Conservation (phyloP, 2,797 vertebrate species). For the Typhlichthys subterraneus region DNA sequence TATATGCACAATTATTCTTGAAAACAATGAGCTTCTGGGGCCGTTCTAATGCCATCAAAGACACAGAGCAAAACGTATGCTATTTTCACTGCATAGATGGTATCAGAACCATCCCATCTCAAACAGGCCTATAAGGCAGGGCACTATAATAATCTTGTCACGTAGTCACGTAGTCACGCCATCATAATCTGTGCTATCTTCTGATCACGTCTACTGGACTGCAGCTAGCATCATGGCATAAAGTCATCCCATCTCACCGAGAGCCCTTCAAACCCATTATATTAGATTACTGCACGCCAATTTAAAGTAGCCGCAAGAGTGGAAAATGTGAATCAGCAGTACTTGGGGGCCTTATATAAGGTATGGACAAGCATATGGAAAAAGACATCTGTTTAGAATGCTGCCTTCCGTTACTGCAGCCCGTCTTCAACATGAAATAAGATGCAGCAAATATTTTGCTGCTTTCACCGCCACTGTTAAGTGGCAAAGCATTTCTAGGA, state of each 20-base stretch:
- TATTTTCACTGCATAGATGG: not conserved
- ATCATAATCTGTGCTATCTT: conserved; percentile 27
- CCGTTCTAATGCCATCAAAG: too few relatives aligned
- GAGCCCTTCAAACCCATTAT: conserved; percentile 39
- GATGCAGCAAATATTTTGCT: conserved; percentile 56
- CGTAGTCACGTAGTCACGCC: conserved; percentile 7
- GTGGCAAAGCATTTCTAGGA: conserved; percentile 61
- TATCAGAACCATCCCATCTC: conserved; percentile 2
- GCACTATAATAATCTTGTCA: not conserved
- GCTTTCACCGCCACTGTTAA: conserved; percentile 52
- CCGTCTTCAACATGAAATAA: conserved; percentile 58
- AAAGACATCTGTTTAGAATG: conserved; percentile 70
- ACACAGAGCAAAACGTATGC: not conserved
- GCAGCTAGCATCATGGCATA: conserved; percentile 41
- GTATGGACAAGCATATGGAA: conserved; percentile 70
- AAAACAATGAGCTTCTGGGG: too few relatives aligned
- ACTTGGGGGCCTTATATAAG: conserved; percentile 55
- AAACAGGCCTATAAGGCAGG: conserved; percentile 1
- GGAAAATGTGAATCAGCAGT: conserved; percentile 66
- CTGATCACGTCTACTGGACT: conserved; percentile 26
- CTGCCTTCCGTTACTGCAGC: conserved; percentile 23
- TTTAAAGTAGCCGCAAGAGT: conserved; percentile 60
- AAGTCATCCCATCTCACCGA: conserved; percentile 30
- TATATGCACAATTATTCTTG: too few relatives aligned
- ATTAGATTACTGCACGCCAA: conserved; percentile 43